Evolutionary conservation across 2,888 invertebrate genomes (phyloP), one percentile per base, ranked within the genome.

Genomic region (Arge pagana): DNA sequence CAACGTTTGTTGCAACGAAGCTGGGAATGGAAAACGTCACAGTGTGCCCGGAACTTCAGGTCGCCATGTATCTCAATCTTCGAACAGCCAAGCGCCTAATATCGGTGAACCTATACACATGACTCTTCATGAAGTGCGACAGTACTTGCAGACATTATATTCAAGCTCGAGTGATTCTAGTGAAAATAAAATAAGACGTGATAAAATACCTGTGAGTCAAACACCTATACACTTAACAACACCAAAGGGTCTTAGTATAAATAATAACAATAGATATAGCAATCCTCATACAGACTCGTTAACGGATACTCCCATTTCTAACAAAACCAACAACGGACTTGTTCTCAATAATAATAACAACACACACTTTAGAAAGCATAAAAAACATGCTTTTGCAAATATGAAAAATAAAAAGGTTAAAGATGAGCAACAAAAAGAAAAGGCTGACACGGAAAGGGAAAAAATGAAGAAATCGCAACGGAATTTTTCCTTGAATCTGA

Each of bases 61-160:
- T 2, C 53, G 60, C 6, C 59, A 64, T 35, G 51, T 69, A 60
- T 37, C 52, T 7, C 62, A 67, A 23, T 61, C 67, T 1, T 79
- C 79, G 36, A 82, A 80, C 57, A 82, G 79, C 58, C 79, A 76
- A 59, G 78, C 80, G 11, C 85, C 84, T 56, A 83, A 83, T 42
- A 82, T 82, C 50, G 82, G 82, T 2, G 92, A 92, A 71, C 88
- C 88, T 2, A 83, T 91, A 57, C 92, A 92, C 72, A 87, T 92
- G 85, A 91, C 92, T 7, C 77, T 93, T 52, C 87, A 89, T 63
- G 91, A 92, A 78, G 90, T 92, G 69, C 83, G 90, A 58, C 88
- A 89, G 67, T 91, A 90, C 74, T 81, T 92, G 65, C 89, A 91
- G 61, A 90, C 88, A 5, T 79, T 92, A 35, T 91, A 91, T 72